Evolutionary conservation across 1,140 invertebrate species (phyloP), one percentile per base, ranked within the genome.

Genomic region (Ceratina australensis): DNA sequence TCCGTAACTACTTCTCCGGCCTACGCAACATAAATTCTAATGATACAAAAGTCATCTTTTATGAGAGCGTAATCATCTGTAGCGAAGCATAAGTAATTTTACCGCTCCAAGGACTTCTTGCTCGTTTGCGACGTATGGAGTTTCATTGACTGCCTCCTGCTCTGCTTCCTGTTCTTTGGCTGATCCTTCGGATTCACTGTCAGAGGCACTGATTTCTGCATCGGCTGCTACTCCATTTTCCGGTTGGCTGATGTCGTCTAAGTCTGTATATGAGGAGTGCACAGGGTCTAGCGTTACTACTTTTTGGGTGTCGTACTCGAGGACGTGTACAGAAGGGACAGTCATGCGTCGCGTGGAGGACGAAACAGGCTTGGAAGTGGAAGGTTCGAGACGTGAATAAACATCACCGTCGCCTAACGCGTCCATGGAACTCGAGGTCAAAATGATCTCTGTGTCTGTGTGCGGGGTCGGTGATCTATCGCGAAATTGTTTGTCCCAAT

Each of bases 1-100:
- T 98, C 97, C 88, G 98, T 96, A 2, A 97, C 96, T 85, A 98
- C 95, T 89, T 98, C 97, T 5, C 97, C 97, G 78, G 95, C 95
- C 95, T 97, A 88, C 15, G 88, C 81, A 80, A 33, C 3, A 15
- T 50, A 42, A 47, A 54, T 54, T 54, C 3, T 47, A n/a, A 3
- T 24, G 18, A 15, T 47, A 56, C 22, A 47, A 26, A 24, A 56
- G 10, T 42, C 33, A 42, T 42, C 33, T 42, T 42, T 42, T 42
- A 42, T 42, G 10, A 42, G 33, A 42, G 33, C 8, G 33, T 7
- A 10, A 42, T 42, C 33, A 57, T 5, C 2, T 2, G 3, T 3
- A 24, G 52, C n/a, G 16, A 0, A 3, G 10, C n/a, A 22, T 16
- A 47, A 71, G 59, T 60, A 42, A 63, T 74, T 77, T 56, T 90